Conservation (phyloP, 2,797 vertebrate genomes). For the Podarcis lilfordi region DNA sequence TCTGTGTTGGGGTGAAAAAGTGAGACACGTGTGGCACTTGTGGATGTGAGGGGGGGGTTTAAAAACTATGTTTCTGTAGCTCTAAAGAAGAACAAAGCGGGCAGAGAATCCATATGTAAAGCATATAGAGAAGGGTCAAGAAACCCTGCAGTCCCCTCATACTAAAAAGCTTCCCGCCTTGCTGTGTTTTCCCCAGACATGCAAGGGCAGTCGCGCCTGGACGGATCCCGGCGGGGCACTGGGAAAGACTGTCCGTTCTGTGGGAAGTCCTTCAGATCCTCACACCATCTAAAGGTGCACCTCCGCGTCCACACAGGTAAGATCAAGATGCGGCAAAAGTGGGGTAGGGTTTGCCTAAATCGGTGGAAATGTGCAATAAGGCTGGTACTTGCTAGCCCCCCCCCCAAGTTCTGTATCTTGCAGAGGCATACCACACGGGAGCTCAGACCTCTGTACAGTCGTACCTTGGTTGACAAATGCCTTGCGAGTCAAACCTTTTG, state of each 20-base stretch:
- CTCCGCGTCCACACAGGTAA: slow-evolving; percentile 94
- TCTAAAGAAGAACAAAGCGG: background rate
- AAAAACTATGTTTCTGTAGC: too few species aligned
- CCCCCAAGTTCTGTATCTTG: too few species aligned
- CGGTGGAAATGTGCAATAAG: background rate
- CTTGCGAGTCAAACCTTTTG: too few species aligned
- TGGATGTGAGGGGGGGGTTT: too few species aligned
- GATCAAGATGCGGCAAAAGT: slow-evolving; percentile 21
- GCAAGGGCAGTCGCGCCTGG: slow-evolving; percentile 68
- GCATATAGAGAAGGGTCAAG: background rate
- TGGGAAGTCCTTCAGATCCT: slow-evolving; percentile 93
- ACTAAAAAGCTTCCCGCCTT: background rate
- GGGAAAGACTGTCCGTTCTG: slow-evolving; percentile 95
- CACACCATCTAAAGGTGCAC: slow-evolving; percentile 95
- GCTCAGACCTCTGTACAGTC: too few species aligned
- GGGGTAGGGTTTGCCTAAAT: background rate
- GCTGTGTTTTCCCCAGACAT: slow-evolving; percentile 58
- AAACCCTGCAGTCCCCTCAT: background rate
- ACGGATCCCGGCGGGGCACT: slow-evolving; percentile 85
- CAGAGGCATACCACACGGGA: too few species aligned
- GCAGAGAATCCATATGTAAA: background rate
- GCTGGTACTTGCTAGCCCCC: background rate
- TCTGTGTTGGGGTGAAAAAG: background rate
- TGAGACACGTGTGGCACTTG: background rate
- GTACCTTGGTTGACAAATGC: too few species aligned